Percentiles rank a stretch among this genome's conserved stretches.
These are phyloP conservation scores for Theodoxus fluviatilis DNA, from an alignment of 2,888 invertebrate species.

Conservation along the genomic window DNA sequence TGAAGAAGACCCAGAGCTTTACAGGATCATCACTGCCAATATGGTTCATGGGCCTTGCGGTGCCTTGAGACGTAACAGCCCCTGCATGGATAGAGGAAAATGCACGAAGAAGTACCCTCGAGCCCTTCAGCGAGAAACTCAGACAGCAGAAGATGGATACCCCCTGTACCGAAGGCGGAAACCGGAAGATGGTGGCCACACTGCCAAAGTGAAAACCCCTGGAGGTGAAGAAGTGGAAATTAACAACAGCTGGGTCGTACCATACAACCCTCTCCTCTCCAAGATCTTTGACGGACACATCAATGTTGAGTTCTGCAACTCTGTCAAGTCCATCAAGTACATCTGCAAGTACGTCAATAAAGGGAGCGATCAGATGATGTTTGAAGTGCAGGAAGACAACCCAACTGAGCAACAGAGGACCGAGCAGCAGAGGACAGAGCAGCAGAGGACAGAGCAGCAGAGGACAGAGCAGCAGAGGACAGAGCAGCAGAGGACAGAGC, in stretches of 20 bases:
- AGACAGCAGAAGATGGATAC: conserved; percentile 54
- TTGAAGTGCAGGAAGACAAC: background rate
- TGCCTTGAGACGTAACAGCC: background rate
- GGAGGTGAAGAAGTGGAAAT: conserved; percentile 10
- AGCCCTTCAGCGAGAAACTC: conserved; percentile 37
- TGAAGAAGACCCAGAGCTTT: conserved; percentile 33
- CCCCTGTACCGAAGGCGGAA: conserved; percentile 53
- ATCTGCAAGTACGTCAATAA: conserved; percentile 63
- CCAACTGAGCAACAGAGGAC: no score
- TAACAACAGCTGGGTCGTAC: conserved; percentile 36
- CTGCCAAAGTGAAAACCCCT: background rate
- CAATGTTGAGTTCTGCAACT: conserved; percentile 62
- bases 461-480: no score
- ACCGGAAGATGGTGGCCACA: conserved; percentile 23
- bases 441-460: no score
- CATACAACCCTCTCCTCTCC: conserved; percentile 35
- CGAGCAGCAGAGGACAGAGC: no score
- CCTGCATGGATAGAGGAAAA: conserved; percentile 61
- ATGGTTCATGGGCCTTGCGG: conserved; percentile 53
- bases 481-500: no score
- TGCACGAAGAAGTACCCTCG: conserved; percentile 64
- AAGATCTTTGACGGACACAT: conserved; percentile 58
- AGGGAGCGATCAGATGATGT: conserved; percentile 43
- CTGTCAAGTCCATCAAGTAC: conserved; percentile 62
- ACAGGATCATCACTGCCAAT: conserved; percentile 31